Evolutionary conservation across 2,797 vertebrate species (phyloP).

Genomic region (Schizothorax lantsangensis): DNA sequence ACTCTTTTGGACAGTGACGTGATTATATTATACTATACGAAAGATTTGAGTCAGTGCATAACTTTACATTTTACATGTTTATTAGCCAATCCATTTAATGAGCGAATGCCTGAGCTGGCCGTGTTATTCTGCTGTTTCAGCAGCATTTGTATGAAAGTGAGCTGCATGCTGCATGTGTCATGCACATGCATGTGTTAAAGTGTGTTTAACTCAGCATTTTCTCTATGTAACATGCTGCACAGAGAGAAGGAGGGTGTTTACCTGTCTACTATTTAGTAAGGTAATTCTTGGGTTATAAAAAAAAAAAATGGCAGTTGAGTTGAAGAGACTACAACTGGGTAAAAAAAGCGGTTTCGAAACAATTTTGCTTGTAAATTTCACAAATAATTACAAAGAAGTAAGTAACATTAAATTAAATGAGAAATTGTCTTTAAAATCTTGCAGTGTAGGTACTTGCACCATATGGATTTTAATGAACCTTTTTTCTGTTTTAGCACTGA

Average conservation of each 20-base stretch:
- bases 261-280: conserved; percentile 59
- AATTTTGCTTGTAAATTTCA: background rate
- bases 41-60: background rate
- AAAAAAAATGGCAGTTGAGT: background rate
- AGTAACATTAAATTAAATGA: background rate
- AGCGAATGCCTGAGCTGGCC: conserved; percentile 10
- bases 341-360: background rate
- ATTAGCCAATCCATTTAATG: conserved; percentile 7
- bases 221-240: conserved; percentile 50
- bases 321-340: background rate
- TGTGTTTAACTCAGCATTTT: conserved; percentile 43
- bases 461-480: background rate
- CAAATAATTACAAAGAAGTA: background rate
- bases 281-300: conserved; percentile 24
- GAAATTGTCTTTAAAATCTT: background rate
- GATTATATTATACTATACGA: background rate
- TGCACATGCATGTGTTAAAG: conserved; percentile 7
- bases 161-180: conserved; percentile 9
- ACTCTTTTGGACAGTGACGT: background rate
- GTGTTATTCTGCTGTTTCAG: conserved; percentile 28
- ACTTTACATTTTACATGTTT: background rate
- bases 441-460: background rate
- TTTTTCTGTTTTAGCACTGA: background rate
- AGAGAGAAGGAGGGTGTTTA: conserved; percentile 55
- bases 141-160: conserved; percentile 35